Evolutionary conservation across 1,140 invertebrate genomes (phyloP).

Genomic region (Carposina sasakii): DNA sequence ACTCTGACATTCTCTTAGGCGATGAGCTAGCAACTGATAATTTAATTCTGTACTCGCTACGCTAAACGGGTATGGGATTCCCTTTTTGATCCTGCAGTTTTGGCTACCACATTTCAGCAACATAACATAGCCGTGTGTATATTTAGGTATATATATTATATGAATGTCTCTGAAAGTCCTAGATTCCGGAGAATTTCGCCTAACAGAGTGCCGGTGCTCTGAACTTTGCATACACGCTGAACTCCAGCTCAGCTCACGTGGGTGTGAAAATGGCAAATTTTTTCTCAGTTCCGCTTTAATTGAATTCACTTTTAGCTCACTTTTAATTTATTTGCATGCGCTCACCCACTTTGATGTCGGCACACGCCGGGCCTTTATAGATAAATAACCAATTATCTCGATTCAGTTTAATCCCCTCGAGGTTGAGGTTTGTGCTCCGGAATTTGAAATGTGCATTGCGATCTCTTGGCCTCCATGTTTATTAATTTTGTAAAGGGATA

Average conservation of each 20-base stretch:
- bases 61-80: too few relatives aligned
- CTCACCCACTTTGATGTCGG: slow-evolving; percentile 50
- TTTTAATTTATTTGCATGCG: slow-evolving; percentile 65
- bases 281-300: slow-evolving; percentile 53
- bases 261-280: slow-evolving; percentile 29
- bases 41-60: too few relatives aligned
- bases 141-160: too few relatives aligned
- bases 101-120: too few relatives aligned
- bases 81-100: too few relatives aligned
- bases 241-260: slow-evolving; percentile 8
- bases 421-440: slow-evolving; percentile 27
- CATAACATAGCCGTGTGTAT: too few relatives aligned
- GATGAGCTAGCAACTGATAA: too few relatives aligned
- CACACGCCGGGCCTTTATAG: slow-evolving; percentile 40
- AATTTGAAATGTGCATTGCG: slow-evolving; percentile 20
- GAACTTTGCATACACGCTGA: not conserved
- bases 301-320: slow-evolving; percentile 54
- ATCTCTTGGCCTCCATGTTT: too few relatives aligned
- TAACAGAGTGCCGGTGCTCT: not conserved
- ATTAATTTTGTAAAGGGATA: too few relatives aligned
- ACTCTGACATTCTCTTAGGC: too few relatives aligned
- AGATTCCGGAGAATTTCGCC: too few relatives aligned
- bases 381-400: slow-evolving; percentile 66
- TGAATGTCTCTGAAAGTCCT: too few relatives aligned
- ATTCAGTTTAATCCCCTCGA: slow-evolving; percentile 43